Base-by-base conservation (phyloP, 92 coral and sea anemone genomes). In the Hydrozoanthus gracilis region DNA sequence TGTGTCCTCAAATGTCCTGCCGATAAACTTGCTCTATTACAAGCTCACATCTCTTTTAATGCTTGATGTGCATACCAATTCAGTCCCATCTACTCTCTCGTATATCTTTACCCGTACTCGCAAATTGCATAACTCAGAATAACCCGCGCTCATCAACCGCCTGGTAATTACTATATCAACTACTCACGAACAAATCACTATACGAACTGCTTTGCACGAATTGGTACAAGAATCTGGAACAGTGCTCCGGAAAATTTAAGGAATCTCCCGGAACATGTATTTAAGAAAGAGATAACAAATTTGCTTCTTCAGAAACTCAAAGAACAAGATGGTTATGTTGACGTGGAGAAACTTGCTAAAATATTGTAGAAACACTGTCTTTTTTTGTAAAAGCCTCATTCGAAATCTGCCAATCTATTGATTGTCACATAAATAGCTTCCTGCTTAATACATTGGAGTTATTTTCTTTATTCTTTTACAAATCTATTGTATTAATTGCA, bases 1-100 rank as follows among this genome's bases (percentile, higher is more conserved):
- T 78, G 7, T 66, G 5, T 69, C 91, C 61, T 70, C 71, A 27
- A 83, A 84, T 51, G 79, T 85, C 44, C 20, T 89, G 48, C 89
- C 92, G 35, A 70, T 84, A 44, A 73, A 73, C 55, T 73, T 73
- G 77, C 55, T 73, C 77, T 73, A 73, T 47, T 73, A 46, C 27
- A 73, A 73, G 77, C 77, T 73, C 47, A 73, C 55, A 8, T 46
- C 77, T 45, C 55, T 73, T 73, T 45, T 39, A 71, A 71, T 71
- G 92, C 80, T 83, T 77, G 88, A 84, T 45, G 86, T 89, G 46
- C 70, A 65, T 77, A 84, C 84, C 68, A 84, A 84, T n/a, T 7
- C 55, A 76, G 74, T 55, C 50, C 86, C 89, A 18, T 47, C 71
- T 67, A 78, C 79, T 79, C 86, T 89, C 55, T 84, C 87, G 44